Percentiles rank a stretch among this genome's conserved stretches.
These are phyloP conservation scores for Phaenicophaeus curvirostris DNA, from an alignment of 2,797 vertebrate genomes.

Conservation along the genomic window DNA sequence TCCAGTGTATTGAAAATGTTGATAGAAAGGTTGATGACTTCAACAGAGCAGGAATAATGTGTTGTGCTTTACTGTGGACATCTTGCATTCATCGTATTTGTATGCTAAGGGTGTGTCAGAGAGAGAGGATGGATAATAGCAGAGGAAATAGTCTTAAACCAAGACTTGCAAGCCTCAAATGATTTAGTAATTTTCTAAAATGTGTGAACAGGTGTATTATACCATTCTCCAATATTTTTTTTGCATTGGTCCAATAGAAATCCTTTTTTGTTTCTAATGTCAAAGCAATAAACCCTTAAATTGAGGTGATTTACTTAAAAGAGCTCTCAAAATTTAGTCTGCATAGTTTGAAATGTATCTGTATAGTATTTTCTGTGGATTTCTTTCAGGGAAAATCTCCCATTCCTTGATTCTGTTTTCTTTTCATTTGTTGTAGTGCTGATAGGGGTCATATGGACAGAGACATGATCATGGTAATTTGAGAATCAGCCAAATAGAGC, in stretches of 20 bases:
- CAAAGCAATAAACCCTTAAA: conserved; percentile 23
- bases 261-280: not conserved
- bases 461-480: not conserved
- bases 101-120: not conserved
- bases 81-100: not conserved
- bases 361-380: not conserved
- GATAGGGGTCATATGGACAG: not conserved
- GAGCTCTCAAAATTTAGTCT: not conserved
- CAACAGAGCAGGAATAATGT: not conserved
- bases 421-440: not conserved
- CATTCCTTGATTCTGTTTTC: not conserved
- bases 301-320: not conserved
- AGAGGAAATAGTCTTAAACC: conserved; percentile 19
- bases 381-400: not conserved
- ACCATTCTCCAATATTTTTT: not conserved
- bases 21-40: not conserved
- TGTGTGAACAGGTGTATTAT: not conserved
- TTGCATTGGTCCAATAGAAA: not conserved
- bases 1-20: not conserved
- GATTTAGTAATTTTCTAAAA: conserved; percentile 35
- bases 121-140: not conserved
- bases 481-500: not conserved
- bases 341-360: not conserved
- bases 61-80: not conserved
- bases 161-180: not conserved